Base-by-base conservation (phyloP, 2,113 vertebrate species). In the Orientallactaga bullata region DNA sequence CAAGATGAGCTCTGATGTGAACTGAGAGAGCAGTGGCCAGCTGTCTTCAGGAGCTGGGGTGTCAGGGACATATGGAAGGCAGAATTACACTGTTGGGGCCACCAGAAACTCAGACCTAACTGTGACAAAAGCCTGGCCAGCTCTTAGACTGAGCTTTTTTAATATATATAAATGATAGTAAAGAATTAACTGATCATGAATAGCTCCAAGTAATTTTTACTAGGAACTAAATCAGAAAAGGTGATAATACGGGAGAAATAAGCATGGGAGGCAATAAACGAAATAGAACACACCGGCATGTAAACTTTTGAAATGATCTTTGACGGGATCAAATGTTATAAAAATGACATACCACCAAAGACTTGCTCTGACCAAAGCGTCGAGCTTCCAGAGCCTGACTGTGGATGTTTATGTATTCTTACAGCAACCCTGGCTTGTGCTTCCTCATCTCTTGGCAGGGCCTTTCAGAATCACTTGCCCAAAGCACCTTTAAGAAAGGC, bases 201-300 rank as follows among this genome's bases (percentile, higher is more conserved):
- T 65, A 83, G 93, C 93, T 71, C 69, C 81, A 89, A 88, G 79
- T 90, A 83, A 65, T 88, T 85, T 87, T 68, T 81, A 72, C 32
- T 28, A 60, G 61, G n/a, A 26, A 78, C 79, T 93, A 78, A 91
- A 78, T 84, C 83, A 84, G 77, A 90, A 88, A 88, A 94, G 65
- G 74, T 88, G 39, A n/a, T 71, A 20, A 55, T 10, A 39, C 10
- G 13, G 42, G 37, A 18, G 12, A 24, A 76, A 24, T 83, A 69
- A 83, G 47, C 32, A 0, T 69, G 79, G 63, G 71, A 81, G 66
- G 30, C 47, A 82, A 73, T 84, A 96, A 90, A 93, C 35, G 78
- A 93, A 90, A 88, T 28, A 65, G 92, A 88, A 95, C 89, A 90
- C 72, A 88, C 28, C 39, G 35, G 60, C 21, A 13, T 60, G 17